Evolutionary conservation across 2,113 vertebrate species (phyloP).

Genomic region (Platichthys stellatus): DNA sequence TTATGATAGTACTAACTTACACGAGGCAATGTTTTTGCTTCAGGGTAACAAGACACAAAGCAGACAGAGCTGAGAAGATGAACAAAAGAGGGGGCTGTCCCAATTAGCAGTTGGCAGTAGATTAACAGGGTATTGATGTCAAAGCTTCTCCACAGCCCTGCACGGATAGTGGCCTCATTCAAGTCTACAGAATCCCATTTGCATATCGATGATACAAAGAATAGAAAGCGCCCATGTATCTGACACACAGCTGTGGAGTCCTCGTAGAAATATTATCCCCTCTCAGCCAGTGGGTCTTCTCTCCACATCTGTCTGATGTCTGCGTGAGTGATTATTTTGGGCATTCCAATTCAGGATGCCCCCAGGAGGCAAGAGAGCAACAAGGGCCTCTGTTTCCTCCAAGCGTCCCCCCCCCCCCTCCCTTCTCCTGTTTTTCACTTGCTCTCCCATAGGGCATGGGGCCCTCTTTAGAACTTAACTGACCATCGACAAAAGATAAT

Average conservation of each 20-base stretch:
- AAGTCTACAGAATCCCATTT: constrained; percentile 66
- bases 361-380: constrained; percentile 71
- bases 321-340: constrained; percentile 80
- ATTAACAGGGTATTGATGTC: constrained; percentile 66
- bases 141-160: constrained; percentile 46
- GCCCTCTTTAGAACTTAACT: constrained; percentile 59
- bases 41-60: constrained; percentile 36
- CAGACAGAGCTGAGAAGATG: constrained; percentile 36
- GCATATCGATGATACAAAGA: constrained; percentile 64
- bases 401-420: constrained; percentile 9
- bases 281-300: constrained; percentile 52
- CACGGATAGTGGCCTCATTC: constrained; percentile 73
- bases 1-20: constrained; percentile 22
- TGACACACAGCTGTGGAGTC: constrained; percentile 79
- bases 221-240: constrained; percentile 72
- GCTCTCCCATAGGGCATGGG: constrained; percentile 61
- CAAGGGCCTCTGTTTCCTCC: constrained; percentile 73
- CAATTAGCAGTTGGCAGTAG: constrained; percentile 77
- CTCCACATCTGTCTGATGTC: constrained; percentile 80
- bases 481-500: constrained; percentile 72
- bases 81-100: constrained; percentile 62
- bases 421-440: constrained; percentile 60
- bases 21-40: constrained; percentile 56
- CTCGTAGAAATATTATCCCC: constrained; percentile 78
- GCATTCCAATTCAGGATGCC: constrained; percentile 74